Evolutionary conservation across 2,888 invertebrate species (phyloP), one percentile per base, ranked within the genome.

Genomic region (Cheilosia vernalis): DNA sequence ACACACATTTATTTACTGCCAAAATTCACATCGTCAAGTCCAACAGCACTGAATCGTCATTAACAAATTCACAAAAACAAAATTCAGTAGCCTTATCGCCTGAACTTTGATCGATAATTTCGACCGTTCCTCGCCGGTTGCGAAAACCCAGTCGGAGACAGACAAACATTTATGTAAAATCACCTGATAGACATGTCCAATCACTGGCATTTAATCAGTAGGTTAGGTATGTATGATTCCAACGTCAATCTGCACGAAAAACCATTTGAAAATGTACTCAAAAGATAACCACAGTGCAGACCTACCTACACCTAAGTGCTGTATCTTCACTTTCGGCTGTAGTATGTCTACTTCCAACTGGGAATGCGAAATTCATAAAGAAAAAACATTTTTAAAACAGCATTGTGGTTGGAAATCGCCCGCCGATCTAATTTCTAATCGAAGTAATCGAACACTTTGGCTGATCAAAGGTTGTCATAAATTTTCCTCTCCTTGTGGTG

Each of bases 381-480:
- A 19, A 17, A 17, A 44, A 47, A 19, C 9, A 3, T 9, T 17
- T 17, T 9, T 19, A 19, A 47, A 47, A 47, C 3, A 19, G 17
- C 7, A 44, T 1, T 47, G 2, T 19, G 10, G 17, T 47, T 47
- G 30, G 17, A 58, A 21, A 19, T 10, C 37, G 13, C 19, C 7
- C 40, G 13, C 2, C 17, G 53, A 56, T 56, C 44, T 69, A 56
- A 69, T 56, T 44, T 56, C 44, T 69, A 56, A 69, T 56, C 55
- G 33, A 30, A 56, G n/a, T 56, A 56, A 69, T 69, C 69, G 47
- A 47, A 69, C 56, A 33, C 9, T 27, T 47, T 15, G 69, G n/a
- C 56, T 70, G 70, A 60, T 70, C 58, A 70, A 70, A 58, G 58
- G 58, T 60, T 58, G 37, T 9, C 17, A 70, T 49, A 60, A 56